Evolutionary conservation across 2,888 invertebrate species (phyloP).

Genomic region (Amblyteles armatorius): DNA sequence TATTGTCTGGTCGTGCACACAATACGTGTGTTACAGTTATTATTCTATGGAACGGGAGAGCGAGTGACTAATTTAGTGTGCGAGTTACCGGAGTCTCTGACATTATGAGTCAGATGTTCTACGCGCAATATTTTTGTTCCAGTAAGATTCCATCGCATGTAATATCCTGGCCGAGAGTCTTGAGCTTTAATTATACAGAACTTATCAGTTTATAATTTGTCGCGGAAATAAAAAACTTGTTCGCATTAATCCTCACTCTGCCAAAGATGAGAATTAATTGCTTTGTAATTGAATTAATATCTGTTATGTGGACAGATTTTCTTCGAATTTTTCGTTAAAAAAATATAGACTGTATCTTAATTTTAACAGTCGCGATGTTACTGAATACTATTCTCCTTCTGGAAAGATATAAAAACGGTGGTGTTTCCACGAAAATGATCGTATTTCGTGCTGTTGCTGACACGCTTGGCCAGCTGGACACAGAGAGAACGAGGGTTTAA

Average conservation of each 20-base stretch:
- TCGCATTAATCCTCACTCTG: neutral
- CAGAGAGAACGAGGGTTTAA: conserved; percentile 28
- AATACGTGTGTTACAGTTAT: conserved; percentile 17
- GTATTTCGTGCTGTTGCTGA: conserved; percentile 20
- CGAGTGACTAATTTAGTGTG: conserved; percentile 57
- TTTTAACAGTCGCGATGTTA: neutral
- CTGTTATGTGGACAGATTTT: neutral
- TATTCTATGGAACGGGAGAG: conserved; percentile 46
- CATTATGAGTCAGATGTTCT: conserved; percentile 49
- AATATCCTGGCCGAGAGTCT: conserved; percentile 17
- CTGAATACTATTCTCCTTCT: neutral
- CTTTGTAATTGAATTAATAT: neutral
- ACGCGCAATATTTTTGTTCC: neutral
- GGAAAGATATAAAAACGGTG: neutral
- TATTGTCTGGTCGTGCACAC: conserved; percentile 43
- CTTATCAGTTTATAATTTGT: neutral
- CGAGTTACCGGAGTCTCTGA: conserved; percentile 44
- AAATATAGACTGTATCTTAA: neutral
- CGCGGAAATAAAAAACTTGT: neutral
- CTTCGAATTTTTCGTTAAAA: neutral
- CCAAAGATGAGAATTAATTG: neutral
- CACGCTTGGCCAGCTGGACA: conserved; percentile 34
- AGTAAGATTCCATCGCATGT: neutral
- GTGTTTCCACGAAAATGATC: conserved; percentile 39
- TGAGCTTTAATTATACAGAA: neutral